These are phyloP conservation scores for Mythimna pallens DNA, from an alignment of 2,888 invertebrate genomes.

Conservation along the genomic window DNA sequence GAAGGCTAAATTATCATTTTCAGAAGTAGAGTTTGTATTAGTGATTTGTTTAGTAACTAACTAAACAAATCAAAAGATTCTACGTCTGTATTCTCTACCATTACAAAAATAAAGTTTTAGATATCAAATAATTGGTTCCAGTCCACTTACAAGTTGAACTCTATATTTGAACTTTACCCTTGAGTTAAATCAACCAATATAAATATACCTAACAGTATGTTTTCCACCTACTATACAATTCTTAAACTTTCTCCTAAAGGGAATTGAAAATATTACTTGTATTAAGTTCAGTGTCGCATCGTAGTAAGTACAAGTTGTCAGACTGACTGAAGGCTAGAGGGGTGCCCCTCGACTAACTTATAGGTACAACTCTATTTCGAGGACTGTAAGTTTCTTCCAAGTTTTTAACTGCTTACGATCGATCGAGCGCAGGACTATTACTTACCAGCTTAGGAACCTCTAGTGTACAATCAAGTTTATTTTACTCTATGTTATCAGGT, in stretches of 20 bases:
- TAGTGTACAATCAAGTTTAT: background rate
- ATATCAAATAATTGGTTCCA: background rate
- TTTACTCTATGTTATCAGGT: background rate
- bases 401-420: conserved; percentile 41
- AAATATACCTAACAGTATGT: background rate
- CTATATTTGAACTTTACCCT: background rate
- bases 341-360: conserved; percentile 36
- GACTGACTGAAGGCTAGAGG: conserved; percentile 34
- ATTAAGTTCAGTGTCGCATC: conserved; percentile 16
- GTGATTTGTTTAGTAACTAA: too few species aligned
- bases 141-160: background rate
- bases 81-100: background rate
- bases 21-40: background rate
- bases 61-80: background rate
- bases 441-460: background rate
- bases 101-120: too few species aligned
- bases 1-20: too few species aligned
- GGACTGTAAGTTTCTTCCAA: conserved; percentile 34
- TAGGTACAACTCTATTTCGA: conserved; percentile 46
- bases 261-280: conserved; percentile 19
- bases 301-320: conserved; percentile 30
- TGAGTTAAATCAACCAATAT: background rate
- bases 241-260: background rate
- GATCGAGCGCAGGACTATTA: conserved; percentile 27
- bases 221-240: background rate